Evolutionary conservation across 2,888 invertebrate species (phyloP), one percentile per base, ranked within the genome.

Genomic region (Sinotaia quadrata): DNA sequence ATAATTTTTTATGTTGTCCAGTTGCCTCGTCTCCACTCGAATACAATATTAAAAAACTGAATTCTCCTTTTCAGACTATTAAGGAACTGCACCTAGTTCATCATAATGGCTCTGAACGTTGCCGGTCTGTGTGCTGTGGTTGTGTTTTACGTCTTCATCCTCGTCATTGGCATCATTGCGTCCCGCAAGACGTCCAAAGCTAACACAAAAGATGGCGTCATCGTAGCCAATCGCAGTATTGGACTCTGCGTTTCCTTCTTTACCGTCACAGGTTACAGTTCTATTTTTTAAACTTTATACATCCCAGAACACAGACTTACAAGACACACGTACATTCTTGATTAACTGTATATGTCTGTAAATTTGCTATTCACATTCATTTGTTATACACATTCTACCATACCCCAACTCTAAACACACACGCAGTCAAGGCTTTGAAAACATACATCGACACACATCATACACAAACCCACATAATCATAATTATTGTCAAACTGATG

Each of bases 141-240:
- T 84, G 91, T 97, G 82, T 98, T 98, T 91, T 98, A 98, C 91
- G 89, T 95, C 84, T 91, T 97, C 81, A 98, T 98, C 89, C 91
- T 98, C 87, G 93, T 91, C 58, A 96, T 98, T 80, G 97, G 97
- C 79, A 95, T 98, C 87, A 96, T 96, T 95, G 97, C 97, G 18
- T 97, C 92, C 44, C 92, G 95, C 84, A 97, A 97, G 90, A 89
- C 81, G 57, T 56, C 58, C 29, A 70, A 67, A 44, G 41, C 67
- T 36, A 68, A 54, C 27, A 88, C 89, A 63, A 90, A 90, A 87
- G 97, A 97, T 89, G 97, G 97, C 89, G 95, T 97, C 70, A 97
- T 98, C 96, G 90, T 98, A 86, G 98, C 98, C 0, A 97, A 97
- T 27, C 91, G 97, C 72, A 96, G 95, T 85, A 96, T 98, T 54